phyloP scores from a whole-genome alignment of 92 coral and sea anemone species.

The Actinostola sp. region DNA sequence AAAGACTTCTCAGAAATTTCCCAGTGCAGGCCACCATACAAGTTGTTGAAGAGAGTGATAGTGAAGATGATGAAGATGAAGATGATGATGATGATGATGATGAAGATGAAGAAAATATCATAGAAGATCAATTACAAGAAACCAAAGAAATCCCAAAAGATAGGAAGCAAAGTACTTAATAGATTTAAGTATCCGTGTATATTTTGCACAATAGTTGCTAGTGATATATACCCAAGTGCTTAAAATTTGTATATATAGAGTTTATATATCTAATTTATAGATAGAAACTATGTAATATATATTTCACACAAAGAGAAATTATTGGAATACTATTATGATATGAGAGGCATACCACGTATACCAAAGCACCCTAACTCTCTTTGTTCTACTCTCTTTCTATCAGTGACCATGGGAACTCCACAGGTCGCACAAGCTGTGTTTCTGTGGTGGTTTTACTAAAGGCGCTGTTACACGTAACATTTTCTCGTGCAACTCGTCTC shows the following conservation, averaged over 20 bases:
- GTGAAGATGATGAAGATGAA: conserved; percentile 68
- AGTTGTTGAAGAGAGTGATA: conserved; percentile 67
- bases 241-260: conserved; percentile 3
- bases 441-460: no score
- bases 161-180: background rate
- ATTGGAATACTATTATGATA: background rate
- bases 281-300: conserved; percentile 1
- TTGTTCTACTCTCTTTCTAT: no score
- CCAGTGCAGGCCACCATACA: conserved; percentile 94
- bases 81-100: conserved; percentile 46
- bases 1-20: conserved; percentile 71
- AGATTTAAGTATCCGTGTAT: background rate
- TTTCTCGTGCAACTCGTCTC: no score
- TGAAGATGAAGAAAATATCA: background rate
- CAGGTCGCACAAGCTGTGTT: no score
- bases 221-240: background rate
- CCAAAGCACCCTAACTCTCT: no score
- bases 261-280: conserved; percentile 13
- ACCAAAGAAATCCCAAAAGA: conserved; percentile 1
- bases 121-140: conserved; percentile 1
- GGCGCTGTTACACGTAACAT: no score
- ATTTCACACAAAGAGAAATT: background rate
- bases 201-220: background rate
- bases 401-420: no score
- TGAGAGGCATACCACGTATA: no score